Conservation (phyloP, 2,113 vertebrate genomes). For the Nasalis larvatus region DNA sequence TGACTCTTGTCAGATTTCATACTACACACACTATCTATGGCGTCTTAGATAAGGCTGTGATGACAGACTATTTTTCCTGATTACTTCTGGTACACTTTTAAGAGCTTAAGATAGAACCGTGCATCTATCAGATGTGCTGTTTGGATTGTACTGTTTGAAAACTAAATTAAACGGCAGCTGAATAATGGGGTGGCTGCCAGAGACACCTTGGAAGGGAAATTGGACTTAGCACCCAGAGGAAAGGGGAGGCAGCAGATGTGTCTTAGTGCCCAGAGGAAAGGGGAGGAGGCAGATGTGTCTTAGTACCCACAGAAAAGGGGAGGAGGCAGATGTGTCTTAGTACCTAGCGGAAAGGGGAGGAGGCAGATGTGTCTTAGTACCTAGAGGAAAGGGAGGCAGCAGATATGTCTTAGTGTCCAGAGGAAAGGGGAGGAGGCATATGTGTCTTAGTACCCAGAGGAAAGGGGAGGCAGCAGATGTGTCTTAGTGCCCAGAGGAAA, state of each 20-base stretch:
- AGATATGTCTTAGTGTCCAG: background rate
- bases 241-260: background rate
- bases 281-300: no score
- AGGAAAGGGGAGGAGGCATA: no score
- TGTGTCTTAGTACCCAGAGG: background rate
- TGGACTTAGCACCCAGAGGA: background rate
- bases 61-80: slow-evolving; percentile 35
- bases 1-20: background rate
- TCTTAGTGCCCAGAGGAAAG: no score
- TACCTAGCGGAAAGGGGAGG: no score
- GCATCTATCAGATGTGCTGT: slow-evolving; percentile 3
- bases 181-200: background rate
- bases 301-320: background rate
- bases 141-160: slow-evolving; percentile 16
- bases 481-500: no score
- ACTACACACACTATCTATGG: background rate
- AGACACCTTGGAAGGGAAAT: background rate
- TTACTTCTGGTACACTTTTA: background rate
- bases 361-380: accelerated
- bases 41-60: slow-evolving; percentile 6
- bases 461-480: background rate
- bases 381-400: background rate
- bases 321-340: background rate
- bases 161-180: slow-evolving; percentile 47
- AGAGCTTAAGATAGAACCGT: background rate